phyloP scores from a whole-genome alignment of 2,797 vertebrate species.

The Hypotaenidia philippensis region DNA sequence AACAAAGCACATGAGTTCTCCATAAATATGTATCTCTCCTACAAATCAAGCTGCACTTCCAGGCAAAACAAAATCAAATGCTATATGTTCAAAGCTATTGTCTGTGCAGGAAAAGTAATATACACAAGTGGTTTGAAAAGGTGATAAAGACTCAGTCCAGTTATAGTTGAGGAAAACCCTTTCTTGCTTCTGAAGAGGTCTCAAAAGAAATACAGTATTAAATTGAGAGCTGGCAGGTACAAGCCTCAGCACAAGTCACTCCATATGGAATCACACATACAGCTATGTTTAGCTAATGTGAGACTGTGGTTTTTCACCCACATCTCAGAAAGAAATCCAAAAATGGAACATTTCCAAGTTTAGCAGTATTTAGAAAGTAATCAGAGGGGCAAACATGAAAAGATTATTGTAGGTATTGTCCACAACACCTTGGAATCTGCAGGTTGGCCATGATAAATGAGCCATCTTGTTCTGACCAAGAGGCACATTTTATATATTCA shows the following conservation, averaged over 20 bases:
- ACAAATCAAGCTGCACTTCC: not conserved
- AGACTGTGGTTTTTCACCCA: not conserved
- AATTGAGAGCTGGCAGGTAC: not conserved
- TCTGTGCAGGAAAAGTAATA: not conserved
- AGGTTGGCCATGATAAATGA: not conserved
- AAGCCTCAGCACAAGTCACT: not conserved
- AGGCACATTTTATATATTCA: not conserved
- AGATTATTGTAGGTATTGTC: not conserved
- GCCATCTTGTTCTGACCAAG: not conserved
- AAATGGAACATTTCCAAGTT: not conserved
- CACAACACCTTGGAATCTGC: not conserved
- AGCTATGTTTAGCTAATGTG: not conserved
- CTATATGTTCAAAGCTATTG: fast-evolving
- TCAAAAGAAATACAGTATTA: not conserved
- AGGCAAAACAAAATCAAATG: not conserved
- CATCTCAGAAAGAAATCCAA: not conserved
- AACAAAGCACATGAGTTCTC: not conserved
- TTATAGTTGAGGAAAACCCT: not conserved
- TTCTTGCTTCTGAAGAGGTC: not conserved
- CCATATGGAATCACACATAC: not conserved
- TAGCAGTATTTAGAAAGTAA: not conserved
- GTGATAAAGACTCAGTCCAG: not conserved
- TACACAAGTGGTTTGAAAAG: not conserved
- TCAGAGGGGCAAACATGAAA: not conserved
- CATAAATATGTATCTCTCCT: not conserved